phyloP scores from a whole-genome alignment of 2,888 invertebrate species.

The Parasteatoda lunata region DNA sequence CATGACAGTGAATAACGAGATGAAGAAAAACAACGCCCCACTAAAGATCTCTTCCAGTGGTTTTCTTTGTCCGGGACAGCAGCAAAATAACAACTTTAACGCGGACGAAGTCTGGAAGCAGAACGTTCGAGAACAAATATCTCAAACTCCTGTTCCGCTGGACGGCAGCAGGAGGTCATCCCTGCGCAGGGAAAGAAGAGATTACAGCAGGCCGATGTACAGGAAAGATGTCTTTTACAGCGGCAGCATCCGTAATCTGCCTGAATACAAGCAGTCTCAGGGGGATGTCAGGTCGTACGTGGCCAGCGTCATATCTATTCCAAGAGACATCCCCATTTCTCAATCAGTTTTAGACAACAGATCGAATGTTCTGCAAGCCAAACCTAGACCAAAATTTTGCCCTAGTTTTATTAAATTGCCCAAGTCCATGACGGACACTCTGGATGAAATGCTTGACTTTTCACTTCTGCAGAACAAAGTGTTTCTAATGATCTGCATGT shows the following conservation, averaged over 20 bases:
- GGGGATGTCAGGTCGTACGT: constrained; percentile 92
- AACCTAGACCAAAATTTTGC: constrained; percentile 35
- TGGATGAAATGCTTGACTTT: constrained; percentile 93
- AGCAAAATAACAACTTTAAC: constrained; percentile 77
- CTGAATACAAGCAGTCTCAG: constrained; percentile 90
- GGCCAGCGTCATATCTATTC: constrained; percentile 91
- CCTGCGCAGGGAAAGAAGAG: constrained; percentile 73
- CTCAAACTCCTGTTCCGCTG: constrained; percentile 54
- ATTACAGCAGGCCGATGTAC: constrained; percentile 91
- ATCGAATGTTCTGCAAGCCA: constrained; percentile 29
- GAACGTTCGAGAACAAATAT: constrained; percentile 54
- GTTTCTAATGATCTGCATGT: constrained; percentile 92
- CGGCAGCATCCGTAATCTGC: constrained; percentile 93
- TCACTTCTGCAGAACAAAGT: constrained; percentile 90
- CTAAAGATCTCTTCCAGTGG: constrained; percentile 63
- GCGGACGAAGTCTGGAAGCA: constrained; percentile 74
- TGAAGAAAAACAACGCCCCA: constrained; percentile 77
- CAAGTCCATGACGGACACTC: constrained; percentile 74
- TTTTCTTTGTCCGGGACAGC: constrained; percentile 73
- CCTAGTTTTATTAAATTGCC: constrained; percentile 72
- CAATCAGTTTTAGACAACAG: constrained; percentile 40
- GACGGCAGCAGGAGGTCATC: constrained; percentile 66
- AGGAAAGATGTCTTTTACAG: constrained; percentile 98
- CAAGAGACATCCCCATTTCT: constrained; percentile 76
- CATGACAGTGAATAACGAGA: constrained; percentile 84